A percentile compares a stretch with the other conserved stretches of the same genome.
These are phyloP conservation scores for Tolypeutes matacus DNA, from an alignment of 2,797 vertebrate species.

Conservation along the genomic window DNA sequence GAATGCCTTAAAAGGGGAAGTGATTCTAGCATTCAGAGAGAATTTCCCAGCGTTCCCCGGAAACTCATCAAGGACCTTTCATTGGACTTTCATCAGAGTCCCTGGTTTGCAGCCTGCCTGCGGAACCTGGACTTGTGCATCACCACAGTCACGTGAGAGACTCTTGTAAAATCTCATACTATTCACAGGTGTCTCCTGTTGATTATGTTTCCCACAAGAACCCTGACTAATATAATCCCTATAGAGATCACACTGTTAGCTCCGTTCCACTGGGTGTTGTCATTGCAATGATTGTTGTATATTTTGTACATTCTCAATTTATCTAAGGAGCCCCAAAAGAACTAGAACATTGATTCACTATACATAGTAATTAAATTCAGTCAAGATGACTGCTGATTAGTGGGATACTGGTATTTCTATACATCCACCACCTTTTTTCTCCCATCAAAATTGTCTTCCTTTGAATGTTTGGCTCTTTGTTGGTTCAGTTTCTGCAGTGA, in stretches of 20 bases:
- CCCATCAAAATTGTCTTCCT: slow-evolving; percentile 19
- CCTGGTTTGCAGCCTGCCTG: no score
- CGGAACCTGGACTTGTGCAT: no score
- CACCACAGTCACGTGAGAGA: no score
- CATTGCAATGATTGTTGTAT: slow-evolving; percentile 32
- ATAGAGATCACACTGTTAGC: slow-evolving; percentile 29
- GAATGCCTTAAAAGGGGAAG: no score
- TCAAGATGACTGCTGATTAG: background rate
- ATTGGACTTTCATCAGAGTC: no score
- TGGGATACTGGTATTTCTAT: background rate
- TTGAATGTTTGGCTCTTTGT: background rate
- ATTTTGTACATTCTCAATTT: slow-evolving; percentile 23
- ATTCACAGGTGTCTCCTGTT: no score
- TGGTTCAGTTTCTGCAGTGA: background rate
- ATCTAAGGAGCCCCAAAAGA: background rate
- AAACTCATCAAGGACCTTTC: no score
- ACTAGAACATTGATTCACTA: background rate
- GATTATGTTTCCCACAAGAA: no score
- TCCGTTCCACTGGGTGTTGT: slow-evolving; percentile 43
- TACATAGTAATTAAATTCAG: background rate
- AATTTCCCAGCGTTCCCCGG: no score
- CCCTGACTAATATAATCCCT: no score
- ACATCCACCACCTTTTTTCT: background rate
- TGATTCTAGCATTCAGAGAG: no score
- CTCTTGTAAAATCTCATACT: no score